These are phyloP conservation scores for Metopia argyrocephala DNA, from an alignment of 2,888 invertebrate genomes.

Conservation along the genomic window DNA sequence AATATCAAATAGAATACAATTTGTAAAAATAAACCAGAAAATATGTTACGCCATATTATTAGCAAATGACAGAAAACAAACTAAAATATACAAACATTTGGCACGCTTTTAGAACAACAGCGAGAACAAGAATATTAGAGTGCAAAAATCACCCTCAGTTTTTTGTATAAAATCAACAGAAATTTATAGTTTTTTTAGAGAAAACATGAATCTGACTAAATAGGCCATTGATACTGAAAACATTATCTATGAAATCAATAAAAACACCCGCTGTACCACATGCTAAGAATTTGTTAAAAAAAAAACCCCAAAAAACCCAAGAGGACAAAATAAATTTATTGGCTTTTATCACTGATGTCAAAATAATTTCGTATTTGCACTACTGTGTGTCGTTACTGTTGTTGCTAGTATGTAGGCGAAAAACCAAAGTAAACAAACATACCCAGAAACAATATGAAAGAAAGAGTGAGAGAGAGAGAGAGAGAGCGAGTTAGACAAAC, in stretches of 20 bases:
- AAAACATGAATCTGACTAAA: no score
- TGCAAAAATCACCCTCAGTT: conserved; percentile 19
- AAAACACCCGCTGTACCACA: conserved; percentile 40
- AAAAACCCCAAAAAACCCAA: conserved; percentile 15
- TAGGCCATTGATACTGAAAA: no score
- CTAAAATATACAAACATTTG: conserved; percentile 24
- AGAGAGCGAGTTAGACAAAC: background rate
- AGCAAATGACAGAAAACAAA: background rate
- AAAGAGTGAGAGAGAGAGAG: no score
- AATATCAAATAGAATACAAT: conserved; percentile 14
- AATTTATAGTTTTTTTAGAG: no score
- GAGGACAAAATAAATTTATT: conserved; percentile 71
- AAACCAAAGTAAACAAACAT: background rate
- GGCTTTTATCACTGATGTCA: conserved; percentile 72
- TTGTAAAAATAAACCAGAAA: conserved; percentile 35
- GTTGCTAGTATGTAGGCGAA: background rate
- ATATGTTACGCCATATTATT: conserved; percentile 18
- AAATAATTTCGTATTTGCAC: conserved; percentile 46
- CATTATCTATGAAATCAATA: background rate
- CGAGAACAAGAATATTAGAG: background rate
- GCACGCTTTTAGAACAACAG: background rate
- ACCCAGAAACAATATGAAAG: no score
- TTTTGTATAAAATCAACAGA: conserved; percentile 6
- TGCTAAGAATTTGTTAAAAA: conserved; percentile 30
- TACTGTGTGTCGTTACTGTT: conserved; percentile 39